Evolutionary conservation across 2,113 vertebrate species (phyloP).

Genomic region (Psittacara wagleri): DNA sequence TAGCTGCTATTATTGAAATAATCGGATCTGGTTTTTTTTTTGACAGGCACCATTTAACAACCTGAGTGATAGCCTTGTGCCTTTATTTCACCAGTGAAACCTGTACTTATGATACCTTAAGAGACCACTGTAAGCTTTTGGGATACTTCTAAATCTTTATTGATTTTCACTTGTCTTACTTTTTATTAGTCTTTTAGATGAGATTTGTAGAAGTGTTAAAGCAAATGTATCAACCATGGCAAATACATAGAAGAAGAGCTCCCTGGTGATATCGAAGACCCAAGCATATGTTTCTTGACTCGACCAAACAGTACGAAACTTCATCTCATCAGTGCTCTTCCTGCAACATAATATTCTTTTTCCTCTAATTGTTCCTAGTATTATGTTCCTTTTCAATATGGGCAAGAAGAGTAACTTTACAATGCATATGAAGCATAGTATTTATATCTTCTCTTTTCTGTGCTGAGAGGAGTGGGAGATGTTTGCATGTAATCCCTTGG

Average conservation of each 20-base stretch:
- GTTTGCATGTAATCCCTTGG: neutral
- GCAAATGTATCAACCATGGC: neutral
- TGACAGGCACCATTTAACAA: slow-evolving; percentile 65
- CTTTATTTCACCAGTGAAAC: slow-evolving; percentile 13
- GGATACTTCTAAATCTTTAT: slow-evolving; percentile 11
- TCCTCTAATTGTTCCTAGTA: neutral
- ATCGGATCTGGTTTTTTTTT: slow-evolving; percentile 48
- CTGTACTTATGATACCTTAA: neutral
- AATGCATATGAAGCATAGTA: neutral
- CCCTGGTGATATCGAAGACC: neutral
- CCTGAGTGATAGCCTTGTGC: slow-evolving; percentile 11
- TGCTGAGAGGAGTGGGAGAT: neutral
- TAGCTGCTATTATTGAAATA: slow-evolving; percentile 42
- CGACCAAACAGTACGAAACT: neutral
- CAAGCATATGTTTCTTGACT: neutral
- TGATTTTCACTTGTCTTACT: neutral
- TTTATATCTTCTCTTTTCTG: neutral
- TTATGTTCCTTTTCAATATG: neutral
- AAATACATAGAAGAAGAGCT: neutral
- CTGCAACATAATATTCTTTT: neutral
- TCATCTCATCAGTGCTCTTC: neutral
- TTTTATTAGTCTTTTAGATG: neutral
- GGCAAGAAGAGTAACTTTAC: neutral
- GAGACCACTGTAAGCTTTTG: neutral
- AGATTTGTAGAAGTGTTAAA: neutral